A percentile compares a stretch with the other conserved stretches of the same genome.
These are phyloP conservation scores for Harpalus rubripes DNA, from an alignment of 2,888 invertebrate genomes.

Conservation along the genomic window DNA sequence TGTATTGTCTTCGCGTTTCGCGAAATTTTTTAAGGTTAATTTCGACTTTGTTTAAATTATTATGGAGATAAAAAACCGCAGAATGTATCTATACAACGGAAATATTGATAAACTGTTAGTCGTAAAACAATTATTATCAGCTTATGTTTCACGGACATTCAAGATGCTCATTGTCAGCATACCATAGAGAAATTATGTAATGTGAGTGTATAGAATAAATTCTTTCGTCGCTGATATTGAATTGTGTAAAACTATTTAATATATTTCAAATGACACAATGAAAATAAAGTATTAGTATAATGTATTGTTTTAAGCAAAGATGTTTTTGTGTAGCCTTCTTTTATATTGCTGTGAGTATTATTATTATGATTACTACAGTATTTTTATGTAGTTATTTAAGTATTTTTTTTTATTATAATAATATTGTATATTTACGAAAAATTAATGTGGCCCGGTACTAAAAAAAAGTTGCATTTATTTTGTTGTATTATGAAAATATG, in stretches of 20 bases:
- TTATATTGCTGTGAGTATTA: not conserved
- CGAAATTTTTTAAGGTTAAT: not conserved
- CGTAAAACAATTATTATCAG: not conserved
- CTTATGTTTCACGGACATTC: not conserved
- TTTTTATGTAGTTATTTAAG: too few relatives aligned
- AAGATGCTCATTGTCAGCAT: constrained; percentile 1
- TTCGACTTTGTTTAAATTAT: not conserved
- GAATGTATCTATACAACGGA: not conserved
- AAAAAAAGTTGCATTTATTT: too few relatives aligned
- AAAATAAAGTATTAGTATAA: too few relatives aligned
- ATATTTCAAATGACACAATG: too few relatives aligned
- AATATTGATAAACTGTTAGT: not conserved
- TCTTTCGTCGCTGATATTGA: not conserved
- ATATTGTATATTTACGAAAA: too few relatives aligned
- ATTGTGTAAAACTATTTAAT: too few relatives aligned
- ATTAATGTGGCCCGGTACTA: too few relatives aligned
- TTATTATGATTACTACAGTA: not conserved
- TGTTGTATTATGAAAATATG: too few relatives aligned
- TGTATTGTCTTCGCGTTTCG: not conserved
- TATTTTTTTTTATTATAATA: too few relatives aligned
- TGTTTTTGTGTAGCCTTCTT: not conserved
- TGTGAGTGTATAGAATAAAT: not conserved
- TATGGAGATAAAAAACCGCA: not conserved
- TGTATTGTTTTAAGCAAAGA: not conserved
- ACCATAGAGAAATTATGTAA: not conserved